Base-by-base conservation (phyloP, 2,888 invertebrate genomes). In the Deilephila porcellus region DNA sequence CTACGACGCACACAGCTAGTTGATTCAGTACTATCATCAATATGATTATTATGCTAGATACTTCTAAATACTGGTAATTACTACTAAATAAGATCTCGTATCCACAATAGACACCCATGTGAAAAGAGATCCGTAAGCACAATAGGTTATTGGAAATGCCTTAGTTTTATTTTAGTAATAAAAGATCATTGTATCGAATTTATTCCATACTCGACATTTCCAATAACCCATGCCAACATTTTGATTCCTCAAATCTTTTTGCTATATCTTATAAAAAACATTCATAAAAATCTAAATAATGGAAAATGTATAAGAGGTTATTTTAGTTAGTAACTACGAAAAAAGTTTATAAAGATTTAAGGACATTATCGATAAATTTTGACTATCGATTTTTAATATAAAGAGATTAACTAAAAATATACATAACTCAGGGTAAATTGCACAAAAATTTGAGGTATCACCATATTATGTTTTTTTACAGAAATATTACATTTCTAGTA, bases 401-500 rank as follows among this genome's bases (percentile, higher is more conserved):
- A 37, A 37, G 14, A 45, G 14, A 45, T 45, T 45, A 45, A 14
- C 14, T 14, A 45, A 45, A 67, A n/a, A 52, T 14, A 64, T 45
- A 67, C 25, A 17, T 2, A 52, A 25, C 56, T 56, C 56, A 56
- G 56, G 20, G 17, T 37, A 64, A 25, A 52, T 52, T 34, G 52
- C 67, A 67, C 25, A 62, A 72, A 72, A 72, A 72, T 72, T 60
- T 73, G 72, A 72, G 70, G 37, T 62, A 56, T 67, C 60, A 19
- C 19, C 72, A 71, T 72, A 73, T 71, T 72, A 73, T 71, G 71
- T 71, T 82, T 83, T 81, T 45, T 77, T 67, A 72, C 29, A 76
- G 78, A 84, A 84, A 80, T 72, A 72, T 70, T 73, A 84, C 64
- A 76, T 81, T 85, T 81, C 81, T 70, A 73, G 37, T 74, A 72